Base-by-base conservation (phyloP, 2,113 vertebrate species). In the Platichthys stellatus region DNA sequence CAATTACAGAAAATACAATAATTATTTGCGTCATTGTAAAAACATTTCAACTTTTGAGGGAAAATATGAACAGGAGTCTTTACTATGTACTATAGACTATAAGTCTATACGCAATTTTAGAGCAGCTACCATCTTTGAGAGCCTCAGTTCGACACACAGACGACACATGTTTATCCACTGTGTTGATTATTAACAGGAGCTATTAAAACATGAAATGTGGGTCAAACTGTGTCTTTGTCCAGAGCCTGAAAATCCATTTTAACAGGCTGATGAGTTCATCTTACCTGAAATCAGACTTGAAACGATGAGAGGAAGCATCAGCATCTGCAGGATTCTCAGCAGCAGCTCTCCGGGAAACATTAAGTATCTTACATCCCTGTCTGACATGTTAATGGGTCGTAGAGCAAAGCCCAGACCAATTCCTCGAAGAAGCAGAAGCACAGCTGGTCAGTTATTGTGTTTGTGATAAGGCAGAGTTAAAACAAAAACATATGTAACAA, bases 271-370 rank as follows among this genome's bases (percentile, higher is more conserved):
- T 24, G 40, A 59, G 31, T 45, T 15, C 12, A 20, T 31, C 72
- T 65, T 5, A 84, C 83, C 81, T 81, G 81, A 2, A n/a, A 86
- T 88, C 45, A 88, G 26, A 79, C 83, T 88, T 20, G 81, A 86
- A 65, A 86, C 3, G 9, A 83, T 45, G 14, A 88, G 60, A 38
- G 83, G 78, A 66, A 88, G 77, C 31, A 83, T 38, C 64, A 71
- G 15, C 80, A 86, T 81, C 83, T 76, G 71, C 60, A 85, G 56
- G 20, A 83, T 2, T 63, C 83, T 77, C 31, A 88, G 28, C 24
- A 85, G 54, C 21, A 88, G 10, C 49, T 85, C 86, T 68, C 76
- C 76, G 28, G 82, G 82, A 80, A 80, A 80, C 28, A 53, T 79
- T 58, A 82, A 47, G 47, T 77, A 88, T 70, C 43, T 21, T 1